Percentiles rank a stretch among this genome's conserved stretches.
Conservation (phyloP, 2,113 vertebrate genomes). For the Pachycephala philippinensis region DNA sequence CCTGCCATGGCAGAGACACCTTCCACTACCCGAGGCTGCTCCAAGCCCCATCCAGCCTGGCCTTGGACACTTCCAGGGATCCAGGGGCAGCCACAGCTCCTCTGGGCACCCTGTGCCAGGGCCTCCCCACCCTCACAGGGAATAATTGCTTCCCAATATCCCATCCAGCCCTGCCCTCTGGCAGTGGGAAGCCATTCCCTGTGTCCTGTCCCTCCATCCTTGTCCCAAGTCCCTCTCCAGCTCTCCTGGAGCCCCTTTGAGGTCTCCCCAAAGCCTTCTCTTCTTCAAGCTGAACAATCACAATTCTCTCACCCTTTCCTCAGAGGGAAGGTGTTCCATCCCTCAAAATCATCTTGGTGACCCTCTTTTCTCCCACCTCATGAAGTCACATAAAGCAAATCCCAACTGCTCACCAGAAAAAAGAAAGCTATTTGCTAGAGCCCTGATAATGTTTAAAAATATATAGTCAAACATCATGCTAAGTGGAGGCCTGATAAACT, state of each 20-base stretch:
- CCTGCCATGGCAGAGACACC: not conserved
- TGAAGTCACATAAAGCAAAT: conserved; percentile 53
- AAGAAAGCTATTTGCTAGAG: conserved; percentile 44
- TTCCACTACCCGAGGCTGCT: rapidly evolving
- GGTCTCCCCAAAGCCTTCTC: not conserved
- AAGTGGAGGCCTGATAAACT: conserved; percentile 71
- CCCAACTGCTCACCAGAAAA: conserved; percentile 18
- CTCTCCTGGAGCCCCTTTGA: not conserved
- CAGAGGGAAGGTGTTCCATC: not conserved
- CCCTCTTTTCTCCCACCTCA: not conserved
- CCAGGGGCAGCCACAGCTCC: not conserved
- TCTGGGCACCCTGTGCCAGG: not conserved
- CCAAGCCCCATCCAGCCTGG: rapidly evolving
- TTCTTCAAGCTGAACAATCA: not conserved
- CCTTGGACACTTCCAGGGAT: not conserved
- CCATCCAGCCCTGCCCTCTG: rapidly evolving
- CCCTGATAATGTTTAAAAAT: conserved; percentile 47
- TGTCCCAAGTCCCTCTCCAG: not conserved
- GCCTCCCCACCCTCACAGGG: not conserved
- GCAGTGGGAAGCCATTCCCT: not conserved
- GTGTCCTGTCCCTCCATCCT: not conserved
- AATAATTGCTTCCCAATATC: not conserved
- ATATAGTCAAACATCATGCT: conserved; percentile 63
- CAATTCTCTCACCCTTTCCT: not conserved
- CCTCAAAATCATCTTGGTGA: not conserved